Evolutionary conservation across 2,113 vertebrate genomes (phyloP), one percentile per base, ranked within the genome.

Genomic region (Chrysemys picta): DNA sequence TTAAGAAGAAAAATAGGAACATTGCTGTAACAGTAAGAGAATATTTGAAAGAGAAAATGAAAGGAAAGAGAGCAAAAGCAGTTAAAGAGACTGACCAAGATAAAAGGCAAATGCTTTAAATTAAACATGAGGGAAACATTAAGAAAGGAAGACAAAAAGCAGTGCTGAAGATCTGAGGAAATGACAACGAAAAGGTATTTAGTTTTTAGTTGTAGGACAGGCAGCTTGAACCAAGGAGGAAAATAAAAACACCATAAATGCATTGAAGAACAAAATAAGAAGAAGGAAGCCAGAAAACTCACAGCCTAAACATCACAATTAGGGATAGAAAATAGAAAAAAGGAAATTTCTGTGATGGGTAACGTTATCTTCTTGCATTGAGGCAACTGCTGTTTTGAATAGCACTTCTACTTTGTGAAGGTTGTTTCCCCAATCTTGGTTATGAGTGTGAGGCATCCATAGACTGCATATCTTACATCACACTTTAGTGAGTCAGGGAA

Each of bases 101-200:
- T 96, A 97, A 98, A 97, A 97, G 91, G 89, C 80, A 94, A 97
- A 80, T 84, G 85, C 97, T 95, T 97, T 93, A 95, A 93, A 96
- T 96, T 94, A 94, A 97, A 96, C 94, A 97, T 89, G 81, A 94
- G 54, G 94, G 81, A 97, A 96, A 94, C 94, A 97, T 92, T 96
- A 98, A 89, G 35, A 24, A 52, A 88, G 75, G 69, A 85, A 97
- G 82, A 94, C 6, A 9, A 96, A 96, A 94, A 93, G 27, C 22
- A 85, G 85, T 84, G n/a, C 90, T 84, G 59, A 91, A 89, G 89
- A 95, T 93, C 84, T 96, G 89, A 96, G 82, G 91, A 96, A 93
- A 97, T 22, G 89, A 89, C 89, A 92, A 93, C 96, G 87, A 89
- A 97, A 97, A 97, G 88, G 75, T 87, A 95, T 72, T 92, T 88